Conservation (phyloP, 2,113 vertebrate genomes). For the Perca schrenkii region DNA sequence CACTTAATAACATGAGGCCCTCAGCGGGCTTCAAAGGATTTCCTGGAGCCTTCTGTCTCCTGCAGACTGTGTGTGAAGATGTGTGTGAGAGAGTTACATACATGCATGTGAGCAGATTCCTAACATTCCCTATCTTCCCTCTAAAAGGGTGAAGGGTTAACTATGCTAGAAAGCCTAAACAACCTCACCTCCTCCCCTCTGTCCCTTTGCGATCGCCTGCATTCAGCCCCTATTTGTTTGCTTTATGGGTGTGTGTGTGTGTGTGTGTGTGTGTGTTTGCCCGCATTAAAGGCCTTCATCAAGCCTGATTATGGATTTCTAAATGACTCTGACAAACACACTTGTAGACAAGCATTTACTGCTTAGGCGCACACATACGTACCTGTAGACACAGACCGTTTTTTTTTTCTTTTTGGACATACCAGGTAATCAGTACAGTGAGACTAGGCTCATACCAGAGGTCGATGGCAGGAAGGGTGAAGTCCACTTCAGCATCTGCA, state of each 20-base stretch:
- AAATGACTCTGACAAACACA: conserved; percentile 19
- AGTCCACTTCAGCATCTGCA: conserved; percentile 67
- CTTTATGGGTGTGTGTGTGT: conserved; percentile 52
- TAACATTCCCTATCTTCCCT: conserved; percentile 67
- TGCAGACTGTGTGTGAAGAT: conserved; percentile 59
- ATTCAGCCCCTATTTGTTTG: conserved; percentile 75
- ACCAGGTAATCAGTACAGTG: conserved; percentile 75
- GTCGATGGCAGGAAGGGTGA: conserved; percentile 76
- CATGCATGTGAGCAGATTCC: conserved; percentile 69
- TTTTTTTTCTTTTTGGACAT: conserved; percentile 11
- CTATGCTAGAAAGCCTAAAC: conserved; percentile 58
- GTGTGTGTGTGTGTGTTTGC: conserved; percentile 38
- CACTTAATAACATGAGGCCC: conserved; percentile 47
- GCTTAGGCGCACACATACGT: not conserved
- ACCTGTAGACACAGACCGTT: not conserved
- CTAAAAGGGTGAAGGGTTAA: conserved; percentile 66
- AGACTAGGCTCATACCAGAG: conserved; percentile 61
- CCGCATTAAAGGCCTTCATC: conserved; percentile 43
- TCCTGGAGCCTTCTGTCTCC: conserved; percentile 61
- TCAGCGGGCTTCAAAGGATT: conserved; percentile 66
- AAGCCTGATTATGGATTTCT: conserved; percentile 52
- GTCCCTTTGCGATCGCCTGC: conserved; percentile 61
- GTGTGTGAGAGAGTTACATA: conserved; percentile 35
- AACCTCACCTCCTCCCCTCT: conserved; percentile 57
- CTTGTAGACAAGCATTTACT: conserved; percentile 16